phyloP scores from a whole-genome alignment of 2,797 vertebrate genomes.

The Spea hammondii region DNA sequence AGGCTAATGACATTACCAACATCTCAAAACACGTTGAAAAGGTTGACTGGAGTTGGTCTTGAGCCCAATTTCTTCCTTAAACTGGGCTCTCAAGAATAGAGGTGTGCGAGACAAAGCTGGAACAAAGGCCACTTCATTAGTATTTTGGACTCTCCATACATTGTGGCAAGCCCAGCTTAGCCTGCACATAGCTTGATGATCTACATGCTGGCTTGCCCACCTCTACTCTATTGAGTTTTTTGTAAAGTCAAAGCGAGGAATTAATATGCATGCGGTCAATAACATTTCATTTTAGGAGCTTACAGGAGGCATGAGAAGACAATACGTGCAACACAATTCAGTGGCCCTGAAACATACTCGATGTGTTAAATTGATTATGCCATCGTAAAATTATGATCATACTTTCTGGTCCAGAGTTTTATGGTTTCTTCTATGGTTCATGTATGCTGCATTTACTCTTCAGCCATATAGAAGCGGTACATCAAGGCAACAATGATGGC shows the following conservation, averaged over 20 bases:
- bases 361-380: neutral
- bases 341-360: neutral
- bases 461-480: conserved; percentile 75
- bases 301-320: neutral
- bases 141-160: too few relatives aligned
- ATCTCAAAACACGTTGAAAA: neutral
- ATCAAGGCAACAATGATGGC: conserved; percentile 76
- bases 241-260: too few relatives aligned
- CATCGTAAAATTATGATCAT: conserved; percentile 6
- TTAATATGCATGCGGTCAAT: too few relatives aligned
- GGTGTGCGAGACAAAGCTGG: too few relatives aligned
- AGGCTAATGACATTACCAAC: neutral
- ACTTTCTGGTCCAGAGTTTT: conserved; percentile 47
- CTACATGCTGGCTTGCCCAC: too few relatives aligned
- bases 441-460: conserved; percentile 59
- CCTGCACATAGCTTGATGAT: too few relatives aligned
- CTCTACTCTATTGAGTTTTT: too few relatives aligned
- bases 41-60: neutral
- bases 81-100: too few relatives aligned
- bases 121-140: too few relatives aligned
- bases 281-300: too few relatives aligned
- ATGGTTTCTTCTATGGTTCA: conserved; percentile 44
- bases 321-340: neutral
- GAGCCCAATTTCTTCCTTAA: too few relatives aligned
- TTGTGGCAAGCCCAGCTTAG: too few relatives aligned